A percentile compares a stretch with the other conserved stretches of the same genome.
phyloP scores from a whole-genome alignment of 1,140 invertebrate genomes.

The Polypedilum vanderplanki region DNA sequence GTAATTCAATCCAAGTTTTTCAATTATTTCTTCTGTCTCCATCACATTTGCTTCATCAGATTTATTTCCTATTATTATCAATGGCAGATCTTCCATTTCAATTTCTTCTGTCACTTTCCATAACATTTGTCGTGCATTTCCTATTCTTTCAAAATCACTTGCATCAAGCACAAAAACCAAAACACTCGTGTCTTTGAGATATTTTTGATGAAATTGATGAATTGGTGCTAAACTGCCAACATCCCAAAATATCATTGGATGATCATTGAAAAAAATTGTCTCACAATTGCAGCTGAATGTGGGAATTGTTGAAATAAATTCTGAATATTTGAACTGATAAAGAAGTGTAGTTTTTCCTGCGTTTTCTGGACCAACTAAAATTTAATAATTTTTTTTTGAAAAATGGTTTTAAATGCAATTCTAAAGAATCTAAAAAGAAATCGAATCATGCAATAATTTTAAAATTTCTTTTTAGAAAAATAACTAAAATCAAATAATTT shows the following conservation, averaged over 20 bases:
- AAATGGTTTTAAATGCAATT: not conserved
- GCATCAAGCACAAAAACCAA: not conserved
- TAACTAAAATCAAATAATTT: too few relatives aligned
- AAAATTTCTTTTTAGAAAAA: too few relatives aligned
- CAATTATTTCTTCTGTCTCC: not conserved
- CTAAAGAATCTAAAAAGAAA: too few relatives aligned
- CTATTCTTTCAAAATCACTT: not conserved
- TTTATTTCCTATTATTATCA: not conserved
- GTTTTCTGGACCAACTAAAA: not conserved
- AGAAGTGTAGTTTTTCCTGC: not conserved
- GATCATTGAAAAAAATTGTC: not conserved
- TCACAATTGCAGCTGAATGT: constrained; percentile 11
- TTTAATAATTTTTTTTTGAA: not conserved
- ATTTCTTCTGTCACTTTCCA: not conserved
- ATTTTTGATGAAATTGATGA: not conserved
- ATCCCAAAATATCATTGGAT: not conserved
- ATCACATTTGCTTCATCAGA: not conserved
- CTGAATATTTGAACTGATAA: not conserved
- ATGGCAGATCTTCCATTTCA: not conserved
- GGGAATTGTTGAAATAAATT: not conserved
- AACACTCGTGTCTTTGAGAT: not conserved
- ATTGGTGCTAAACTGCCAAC: not conserved
- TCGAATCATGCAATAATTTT: too few relatives aligned
- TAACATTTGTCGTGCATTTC: not conserved
- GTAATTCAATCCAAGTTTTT: not conserved